Base-by-base conservation (phyloP, 2,888 invertebrate genomes). In the Acronicta psi region DNA sequence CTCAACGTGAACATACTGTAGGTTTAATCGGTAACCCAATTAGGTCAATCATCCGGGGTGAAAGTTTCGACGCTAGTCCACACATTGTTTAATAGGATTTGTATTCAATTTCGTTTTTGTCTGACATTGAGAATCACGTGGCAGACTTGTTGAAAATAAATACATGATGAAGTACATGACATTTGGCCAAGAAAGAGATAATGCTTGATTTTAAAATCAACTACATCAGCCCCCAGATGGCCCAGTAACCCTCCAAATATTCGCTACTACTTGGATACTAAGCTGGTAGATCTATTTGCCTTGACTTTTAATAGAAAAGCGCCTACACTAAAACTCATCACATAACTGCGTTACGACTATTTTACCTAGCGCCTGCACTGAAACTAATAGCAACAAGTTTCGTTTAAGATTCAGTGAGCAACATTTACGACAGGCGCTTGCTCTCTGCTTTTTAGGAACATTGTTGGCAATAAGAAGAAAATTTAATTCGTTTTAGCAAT, bases 1-100 rank as follows among this genome's bases (percentile, higher is more conserved):
- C n/a, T 14, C 8, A 10, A 38, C 17, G 43, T 52, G n/a, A 42
- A 14, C 34, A 20, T 20, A 45, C 11, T 36, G 11, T 29, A 4
- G 38, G 52, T 46, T 42, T 20, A 40, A 20, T 34, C 42, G 20
- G 29, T 63, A 59, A 75, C 53, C 60, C 57, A 66, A 77, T 75
- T 74, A 75, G 45, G 29, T 47, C 50, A 40, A 58, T 54, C 45
- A 56, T 45, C 40, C 52, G 36, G 59, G 56, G 56, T 53, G 55
- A 65, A 57, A 55, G 73, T 63, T 59, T 68, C 59, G 47, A 61
- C 75, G 59, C 55, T 16, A 29, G 47, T 37, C 56, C 43, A 29
- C 50, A 36, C 42, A 66, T 40, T 18, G 5, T 29, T 11, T 75
- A 75, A 75, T 61, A 40, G 65, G 79, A 78, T 75, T 72, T 40